A percentile compares a stretch with the other conserved stretches of the same genome.
Evolutionary conservation across 2,888 invertebrate genomes (phyloP).

Genomic region (Rhogogaster chlorosoma): DNA sequence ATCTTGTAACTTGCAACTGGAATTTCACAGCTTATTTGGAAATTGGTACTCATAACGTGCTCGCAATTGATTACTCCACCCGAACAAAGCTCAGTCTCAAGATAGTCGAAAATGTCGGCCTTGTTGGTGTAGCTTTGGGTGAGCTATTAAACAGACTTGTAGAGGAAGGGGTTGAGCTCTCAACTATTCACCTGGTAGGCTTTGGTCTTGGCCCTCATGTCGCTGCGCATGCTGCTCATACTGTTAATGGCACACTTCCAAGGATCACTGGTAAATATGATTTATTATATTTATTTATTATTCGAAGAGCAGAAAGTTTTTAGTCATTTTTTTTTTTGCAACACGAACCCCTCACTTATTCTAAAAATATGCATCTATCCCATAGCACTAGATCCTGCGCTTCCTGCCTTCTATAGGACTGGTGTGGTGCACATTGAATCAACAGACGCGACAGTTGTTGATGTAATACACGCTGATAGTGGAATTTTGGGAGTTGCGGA

Average conservation of each 20-base stretch:
- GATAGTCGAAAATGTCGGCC: neutral
- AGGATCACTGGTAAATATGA: slow-evolving; percentile 17
- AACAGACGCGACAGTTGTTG: neutral
- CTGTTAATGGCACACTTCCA: neutral
- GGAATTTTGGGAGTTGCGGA: neutral
- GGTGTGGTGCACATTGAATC: neutral
- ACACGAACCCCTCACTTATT: neutral
- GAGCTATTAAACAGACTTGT: neutral
- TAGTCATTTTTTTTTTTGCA: neutral
- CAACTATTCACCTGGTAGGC: neutral
- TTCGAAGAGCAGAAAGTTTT: neutral
- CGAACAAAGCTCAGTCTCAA: neutral
- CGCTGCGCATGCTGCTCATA: slow-evolving; percentile 10
- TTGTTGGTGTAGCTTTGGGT: slow-evolving; percentile 21
- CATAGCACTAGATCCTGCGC: neutral
- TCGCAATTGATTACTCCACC: slow-evolving; percentile 12
- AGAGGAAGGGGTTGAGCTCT: neutral
- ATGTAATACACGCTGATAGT: neutral
- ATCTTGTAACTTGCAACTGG: neutral
- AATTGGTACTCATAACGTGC: neutral
- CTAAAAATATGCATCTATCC: neutral
- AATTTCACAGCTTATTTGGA: slow-evolving; percentile 7
- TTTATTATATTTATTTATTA: neutral
- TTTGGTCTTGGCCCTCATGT: slow-evolving; percentile 32
- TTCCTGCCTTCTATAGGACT: neutral